Evolutionary conservation across 2,888 invertebrate genomes (phyloP).

Genomic region (Agrochola circellaris): DNA sequence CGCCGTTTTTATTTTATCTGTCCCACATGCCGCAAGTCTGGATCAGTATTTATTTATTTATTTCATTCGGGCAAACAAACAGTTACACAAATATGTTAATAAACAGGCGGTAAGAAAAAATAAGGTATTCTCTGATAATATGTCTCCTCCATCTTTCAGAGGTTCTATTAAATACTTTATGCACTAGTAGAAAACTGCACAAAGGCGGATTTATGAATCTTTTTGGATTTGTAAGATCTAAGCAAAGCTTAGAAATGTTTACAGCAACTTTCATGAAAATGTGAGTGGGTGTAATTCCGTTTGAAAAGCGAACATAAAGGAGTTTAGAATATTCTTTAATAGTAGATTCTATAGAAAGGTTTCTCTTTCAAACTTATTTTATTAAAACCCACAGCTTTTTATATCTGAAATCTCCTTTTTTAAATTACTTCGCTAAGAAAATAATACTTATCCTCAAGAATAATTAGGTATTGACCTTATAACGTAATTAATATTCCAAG

Average conservation of each 20-base stretch:
- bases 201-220: neutral
- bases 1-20: neutral
- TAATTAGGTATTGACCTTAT: constrained; percentile 6
- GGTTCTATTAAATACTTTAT: neutral
- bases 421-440: neutral
- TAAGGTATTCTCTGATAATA: neutral
- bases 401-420: neutral
- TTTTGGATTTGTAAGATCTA: neutral
- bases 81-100: neutral
- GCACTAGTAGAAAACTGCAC: neutral
- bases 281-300: constrained; percentile 11
- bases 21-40: neutral
- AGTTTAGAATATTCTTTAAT: constrained; percentile 11
- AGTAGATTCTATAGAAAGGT: neutral
- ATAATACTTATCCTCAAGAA: neutral
- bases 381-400: neutral
- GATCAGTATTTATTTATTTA: neutral
- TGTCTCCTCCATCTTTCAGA: too few relatives aligned
- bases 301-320: neutral
- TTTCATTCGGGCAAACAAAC: neutral
- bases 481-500: constrained; percentile 41
- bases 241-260: constrained; percentile 2
- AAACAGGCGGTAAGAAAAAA: neutral
- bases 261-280: neutral
- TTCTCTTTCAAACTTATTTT: neutral